phyloP scores from a whole-genome alignment of 92 coral and sea anemone species.

The Diadumene lineata region DNA sequence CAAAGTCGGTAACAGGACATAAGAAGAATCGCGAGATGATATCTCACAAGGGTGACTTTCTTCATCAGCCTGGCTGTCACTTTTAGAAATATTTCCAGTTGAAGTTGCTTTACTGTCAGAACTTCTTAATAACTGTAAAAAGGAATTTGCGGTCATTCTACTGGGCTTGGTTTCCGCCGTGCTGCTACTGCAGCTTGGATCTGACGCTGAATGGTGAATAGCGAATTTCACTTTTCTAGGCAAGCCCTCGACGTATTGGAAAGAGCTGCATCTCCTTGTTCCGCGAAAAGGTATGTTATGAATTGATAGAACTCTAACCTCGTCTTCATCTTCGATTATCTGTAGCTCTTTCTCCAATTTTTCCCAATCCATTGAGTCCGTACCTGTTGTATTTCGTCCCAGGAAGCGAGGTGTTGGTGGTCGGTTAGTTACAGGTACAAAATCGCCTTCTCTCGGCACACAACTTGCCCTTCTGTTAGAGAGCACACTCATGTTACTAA shows the following conservation, averaged over 20 bases:
- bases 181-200: not conserved
- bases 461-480: conserved; percentile 50
- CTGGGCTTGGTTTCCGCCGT: not conserved
- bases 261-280: conserved; percentile 16
- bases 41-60: conserved; percentile 60
- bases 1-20: conserved; percentile 84
- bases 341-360: conserved; percentile 42
- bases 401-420: conserved; percentile 73
- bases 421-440: conserved; percentile 41
- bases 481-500: conserved; percentile 34
- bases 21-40: conserved; percentile 76
- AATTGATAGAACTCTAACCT: conserved; percentile 9
- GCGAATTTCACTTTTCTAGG: not conserved
- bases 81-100: too few species aligned
- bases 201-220: conserved; percentile 3
- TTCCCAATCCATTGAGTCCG: conserved; percentile 19
- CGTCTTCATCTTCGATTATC: conserved; percentile 32
- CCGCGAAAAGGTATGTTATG: not conserved
- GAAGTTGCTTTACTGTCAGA: conserved; percentile 8
- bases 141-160: not conserved
- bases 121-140: not conserved
- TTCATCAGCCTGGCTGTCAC: too few species aligned
- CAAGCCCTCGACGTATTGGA: not conserved
- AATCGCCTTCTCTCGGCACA: conserved; percentile 49
- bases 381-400: conserved; percentile 17